Base-by-base conservation (phyloP, 2,888 invertebrate genomes). In the Anodontia alba region DNA sequence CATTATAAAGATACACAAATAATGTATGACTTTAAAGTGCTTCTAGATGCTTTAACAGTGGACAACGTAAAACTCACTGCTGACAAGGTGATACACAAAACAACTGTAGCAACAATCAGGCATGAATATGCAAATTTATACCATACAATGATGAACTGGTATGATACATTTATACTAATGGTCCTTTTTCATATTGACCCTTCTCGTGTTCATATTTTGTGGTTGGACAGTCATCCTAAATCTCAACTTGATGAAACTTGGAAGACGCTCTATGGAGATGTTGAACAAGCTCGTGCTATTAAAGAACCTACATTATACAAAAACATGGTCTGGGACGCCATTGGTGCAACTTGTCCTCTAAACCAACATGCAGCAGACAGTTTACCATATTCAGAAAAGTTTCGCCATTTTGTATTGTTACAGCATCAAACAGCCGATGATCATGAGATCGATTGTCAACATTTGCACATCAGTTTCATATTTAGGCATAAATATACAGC, bases 401-500 rank as follows among this genome's bases (percentile, higher is more conserved):
- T 93, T 78, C 83, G 92, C 42, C 78, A 90, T 57, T 94, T 93
- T 84, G 91, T 94, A 43, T 79, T 93, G 23, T 78, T 82, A 8
- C 81, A 90, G 38, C 90, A 90, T 76, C 73, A 77, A 1, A 67
- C 83, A 15, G 49, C 49, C 10, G 81, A 78, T 7, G 84, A 82
- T 8, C 84, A 84, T 74, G 43, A 23, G 15, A 75, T 90, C 10
- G 78, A 93, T 80, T 94, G 94, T 83, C 54, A 85, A n/a, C 78
- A 86, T 29, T 81, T 94, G 20, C 87, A 87, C 10, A 88, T 94
- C 8, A 77, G 93, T 31, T 89, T 94, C 69, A 91, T 94, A 23
- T 94, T 93, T 93, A 84, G 94, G 15, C 86, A 90, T 23, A 90
- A 94, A 81, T 93, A 94, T 76, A 85, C 94, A 15, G 93, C 93